Conservation (phyloP, 2,888 invertebrate genomes). For the Cosmorhoe ocellata region DNA sequence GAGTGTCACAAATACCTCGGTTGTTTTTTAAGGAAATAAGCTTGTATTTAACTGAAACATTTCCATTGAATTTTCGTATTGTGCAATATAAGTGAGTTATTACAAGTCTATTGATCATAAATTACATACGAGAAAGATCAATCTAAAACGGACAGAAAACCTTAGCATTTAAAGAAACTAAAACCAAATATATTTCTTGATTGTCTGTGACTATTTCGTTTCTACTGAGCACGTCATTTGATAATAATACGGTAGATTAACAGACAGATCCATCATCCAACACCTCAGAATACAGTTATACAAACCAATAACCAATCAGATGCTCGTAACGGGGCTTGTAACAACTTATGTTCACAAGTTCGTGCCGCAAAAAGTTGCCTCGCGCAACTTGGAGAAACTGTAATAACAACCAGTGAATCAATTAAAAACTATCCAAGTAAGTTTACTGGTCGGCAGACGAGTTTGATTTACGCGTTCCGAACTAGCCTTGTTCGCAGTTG, state of each 20-base stretch:
- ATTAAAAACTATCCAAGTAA: slow-evolving; percentile 58
- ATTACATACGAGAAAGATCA: no score
- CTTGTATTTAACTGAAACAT: slow-evolving; percentile 9
- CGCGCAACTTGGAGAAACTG: slow-evolving; percentile 28
- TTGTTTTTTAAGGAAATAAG: slow-evolving; percentile 27
- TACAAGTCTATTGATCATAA: no score
- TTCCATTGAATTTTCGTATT: neutral
- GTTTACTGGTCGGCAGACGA: slow-evolving; percentile 43
- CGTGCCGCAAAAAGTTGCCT: slow-evolving; percentile 19
- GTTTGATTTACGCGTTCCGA: slow-evolving; percentile 55
- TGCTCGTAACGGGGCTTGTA: slow-evolving; percentile 10
- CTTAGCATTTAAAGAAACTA: no score
- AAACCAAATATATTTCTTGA: no score
- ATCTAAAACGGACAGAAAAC: no score
- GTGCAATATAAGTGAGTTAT: no score
- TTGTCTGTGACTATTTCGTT: no score
- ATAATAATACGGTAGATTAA: neutral
- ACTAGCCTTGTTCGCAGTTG: slow-evolving; percentile 34
- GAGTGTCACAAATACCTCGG: neutral
- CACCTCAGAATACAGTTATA: slow-evolving; percentile 3
- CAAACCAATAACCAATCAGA: slow-evolving; percentile 13
- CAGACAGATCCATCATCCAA: slow-evolving; percentile 5
- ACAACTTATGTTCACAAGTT: slow-evolving; percentile 9
- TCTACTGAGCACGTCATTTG: no score
- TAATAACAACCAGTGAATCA: slow-evolving; percentile 42